Conservation (phyloP, 37 sponge, comb jelly and placozoan species). For the Cladorhizidae sp. region DNA sequence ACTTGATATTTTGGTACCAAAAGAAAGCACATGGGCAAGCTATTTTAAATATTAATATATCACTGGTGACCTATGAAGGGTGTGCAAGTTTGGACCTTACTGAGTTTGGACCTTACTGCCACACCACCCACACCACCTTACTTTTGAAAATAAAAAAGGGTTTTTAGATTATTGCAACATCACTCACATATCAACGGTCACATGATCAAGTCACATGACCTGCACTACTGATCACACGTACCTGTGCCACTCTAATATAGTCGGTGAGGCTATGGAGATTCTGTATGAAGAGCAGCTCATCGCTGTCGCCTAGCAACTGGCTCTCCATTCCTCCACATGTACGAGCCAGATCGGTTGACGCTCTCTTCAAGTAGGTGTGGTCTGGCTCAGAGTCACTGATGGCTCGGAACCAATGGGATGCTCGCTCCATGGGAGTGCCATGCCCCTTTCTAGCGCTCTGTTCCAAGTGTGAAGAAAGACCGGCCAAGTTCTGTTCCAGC, state of each 20-base stretch:
- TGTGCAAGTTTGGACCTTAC: no score
- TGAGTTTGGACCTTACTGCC: no score
- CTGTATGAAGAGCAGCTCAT: conserved; percentile 65
- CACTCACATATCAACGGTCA: not conserved
- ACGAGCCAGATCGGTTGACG: conserved; percentile 51
- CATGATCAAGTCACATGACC: not conserved
- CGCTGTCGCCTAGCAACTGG: conserved; percentile 40
- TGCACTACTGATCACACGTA: conserved; percentile 5
- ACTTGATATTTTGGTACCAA: no score
- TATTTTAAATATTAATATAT: no score
- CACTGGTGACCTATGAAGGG: no score
- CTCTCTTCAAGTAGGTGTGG: conserved; percentile 69
- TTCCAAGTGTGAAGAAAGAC: conserved; percentile 50
- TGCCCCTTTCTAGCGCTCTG: conserved; percentile 33
- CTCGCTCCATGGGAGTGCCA: conserved; percentile 23
- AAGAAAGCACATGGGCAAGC: no score
- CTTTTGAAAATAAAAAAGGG: no score
- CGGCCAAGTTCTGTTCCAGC: conserved; percentile 65
- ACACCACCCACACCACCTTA: no score
- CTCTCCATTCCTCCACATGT: conserved; percentile 66
- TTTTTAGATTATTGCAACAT: no score
- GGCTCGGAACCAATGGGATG: conserved; percentile 57
- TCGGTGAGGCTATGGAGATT: conserved; percentile 69
- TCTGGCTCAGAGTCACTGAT: conserved; percentile 54
- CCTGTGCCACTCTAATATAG: conserved; percentile 66